A percentile compares a stretch with the other conserved stretches of the same genome.
phyloP scores from a whole-genome alignment of 2,888 invertebrate species.

The Rhagonycha lutea region DNA sequence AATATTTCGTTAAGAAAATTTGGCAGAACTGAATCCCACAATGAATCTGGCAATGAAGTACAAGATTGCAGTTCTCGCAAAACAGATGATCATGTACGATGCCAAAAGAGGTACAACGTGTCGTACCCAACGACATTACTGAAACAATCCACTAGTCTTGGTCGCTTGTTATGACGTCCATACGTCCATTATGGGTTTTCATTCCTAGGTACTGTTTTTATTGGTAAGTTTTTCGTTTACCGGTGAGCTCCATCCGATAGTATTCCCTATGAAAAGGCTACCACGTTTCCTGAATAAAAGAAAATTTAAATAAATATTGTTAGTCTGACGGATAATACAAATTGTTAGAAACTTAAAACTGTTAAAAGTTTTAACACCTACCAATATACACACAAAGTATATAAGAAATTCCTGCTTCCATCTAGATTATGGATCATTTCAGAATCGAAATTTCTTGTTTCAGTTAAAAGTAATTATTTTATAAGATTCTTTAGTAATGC shows the following conservation, averaged over 20 bases:
- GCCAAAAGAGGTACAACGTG: conserved; percentile 68
- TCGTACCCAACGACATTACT: conserved; percentile 60
- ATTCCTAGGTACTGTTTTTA: conserved; percentile 12
- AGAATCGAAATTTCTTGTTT: too few species aligned
- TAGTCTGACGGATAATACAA: too few species aligned
- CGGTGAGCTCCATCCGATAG: conserved; percentile 58
- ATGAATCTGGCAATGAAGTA: conserved; percentile 8
- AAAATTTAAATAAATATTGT: too few species aligned
- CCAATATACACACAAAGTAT: too few species aligned
- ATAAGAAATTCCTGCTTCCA: too few species aligned
- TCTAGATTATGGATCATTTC: too few species aligned
- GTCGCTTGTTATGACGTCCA: conserved; percentile 45
- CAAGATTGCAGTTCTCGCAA: conserved; percentile 36
- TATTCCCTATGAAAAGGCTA: conserved; percentile 56
- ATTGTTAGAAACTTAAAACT: too few species aligned
- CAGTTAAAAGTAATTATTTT: too few species aligned
- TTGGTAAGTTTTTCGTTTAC: conserved; percentile 47
- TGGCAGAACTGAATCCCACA: background rate
- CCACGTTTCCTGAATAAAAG: conserved; percentile 51
- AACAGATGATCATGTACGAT: conserved; percentile 64
- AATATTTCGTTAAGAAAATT: background rate
- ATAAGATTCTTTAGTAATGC: too few species aligned
- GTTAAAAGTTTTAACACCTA: too few species aligned
- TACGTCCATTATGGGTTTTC: conserved; percentile 42
- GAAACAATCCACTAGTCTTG: conserved; percentile 61